Conservation (phyloP, 2,113 vertebrate genomes). For the Eulemur rufifrons region DNA sequence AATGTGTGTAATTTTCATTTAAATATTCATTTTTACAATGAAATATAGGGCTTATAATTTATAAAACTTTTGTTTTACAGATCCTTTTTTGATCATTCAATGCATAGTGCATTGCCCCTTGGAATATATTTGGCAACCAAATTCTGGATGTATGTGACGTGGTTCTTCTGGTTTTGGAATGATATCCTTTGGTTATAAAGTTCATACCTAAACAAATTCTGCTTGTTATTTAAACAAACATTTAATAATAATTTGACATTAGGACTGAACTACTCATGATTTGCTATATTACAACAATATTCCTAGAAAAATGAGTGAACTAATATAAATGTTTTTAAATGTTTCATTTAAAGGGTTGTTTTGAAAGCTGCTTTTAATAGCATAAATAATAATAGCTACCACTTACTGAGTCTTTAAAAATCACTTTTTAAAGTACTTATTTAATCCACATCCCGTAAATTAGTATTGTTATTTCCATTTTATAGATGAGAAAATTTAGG, state of each 20-base stretch:
- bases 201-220: neutral
- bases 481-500: conserved; percentile 1
- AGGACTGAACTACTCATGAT: neutral
- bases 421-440: conserved; percentile 11
- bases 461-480: conserved; percentile 33
- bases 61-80: conserved; percentile 81
- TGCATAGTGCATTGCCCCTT: conserved; percentile 98
- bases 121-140: conserved; percentile 99
- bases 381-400: neutral
- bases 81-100: conserved; percentile 99
- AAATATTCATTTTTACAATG: neutral
- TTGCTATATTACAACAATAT: neutral
- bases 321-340: neutral
- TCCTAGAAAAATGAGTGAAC: conserved; percentile 18
- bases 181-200: conserved; percentile 94
- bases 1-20: conserved; percentile 38
- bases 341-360: conserved; percentile 37
- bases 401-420: neutral
- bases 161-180: conserved; percentile 99
- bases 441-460: neutral
- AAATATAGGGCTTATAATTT: conserved; percentile 28
- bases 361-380: conserved; percentile 44
- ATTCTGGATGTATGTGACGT: conserved; percentile 99
- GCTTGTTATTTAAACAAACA: conserved; percentile 23
- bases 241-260: conserved; percentile 36